Base-by-base conservation (phyloP, 23 tunicate genomes). In the Ciona savignyi region DNA sequence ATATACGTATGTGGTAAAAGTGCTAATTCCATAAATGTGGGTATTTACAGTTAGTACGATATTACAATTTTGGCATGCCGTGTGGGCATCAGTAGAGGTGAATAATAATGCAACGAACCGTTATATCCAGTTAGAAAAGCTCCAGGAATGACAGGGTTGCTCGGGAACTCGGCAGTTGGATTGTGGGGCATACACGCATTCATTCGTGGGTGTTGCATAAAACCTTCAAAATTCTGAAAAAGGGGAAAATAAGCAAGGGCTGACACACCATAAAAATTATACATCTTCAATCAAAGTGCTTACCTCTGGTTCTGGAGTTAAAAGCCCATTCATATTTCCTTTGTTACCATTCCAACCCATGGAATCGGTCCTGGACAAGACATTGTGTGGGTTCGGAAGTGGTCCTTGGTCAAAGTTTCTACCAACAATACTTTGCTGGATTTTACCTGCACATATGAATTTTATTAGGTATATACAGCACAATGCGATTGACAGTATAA, bases 101-200 rank as follows among this genome's bases (percentile, higher is more conserved):
- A n/a, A n/a, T n/a, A n/a, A n/a, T n/a, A n/a, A n/a, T 42, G 33
- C 48, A 32, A 69, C 89, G 48, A 69, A 86, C 93, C 95, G 42
- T 88, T 88, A 66, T 88, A 88, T 20, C 95, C 95, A 4, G 87
- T 88, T 9, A 88, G 81, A 29, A 88, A 88, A 6, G 95, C 95
- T 67, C 95, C 95, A 22, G 95, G 95, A 4, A 88, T 88, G 0
- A 88, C 95, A 29, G 95, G 86, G 73, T 88, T 88, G 87, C 95
- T 88, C 25, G 95, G 95, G 23, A 81, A 77, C 26, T 81, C 95
- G 1, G 74, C 48, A 35, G 65, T 42, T 42, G 56, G 9, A 15
- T 42, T 42, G 9, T 42, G 56, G 9, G 56, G 9, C n/a, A 42
- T 25, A 2, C 35, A 29, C 1, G 33, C 2, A 42, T 72, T 72